These are phyloP conservation scores for Etheostoma cragini DNA, from an alignment of 2,113 vertebrate species.

Conservation along the genomic window DNA sequence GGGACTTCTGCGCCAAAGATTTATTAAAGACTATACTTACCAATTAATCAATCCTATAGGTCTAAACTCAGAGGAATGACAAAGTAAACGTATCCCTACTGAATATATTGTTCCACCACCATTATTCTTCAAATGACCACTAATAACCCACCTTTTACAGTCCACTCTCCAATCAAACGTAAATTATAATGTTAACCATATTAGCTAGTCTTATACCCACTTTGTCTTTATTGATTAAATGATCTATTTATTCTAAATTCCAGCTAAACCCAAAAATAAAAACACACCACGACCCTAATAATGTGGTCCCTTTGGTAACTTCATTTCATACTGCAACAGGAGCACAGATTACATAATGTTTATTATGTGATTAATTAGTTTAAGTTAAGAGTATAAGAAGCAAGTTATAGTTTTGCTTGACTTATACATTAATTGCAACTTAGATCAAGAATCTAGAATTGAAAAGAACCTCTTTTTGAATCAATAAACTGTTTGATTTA, in stretches of 20 bases:
- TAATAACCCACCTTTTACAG: constrained; percentile 1
- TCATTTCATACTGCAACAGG: not conserved
- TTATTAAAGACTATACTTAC: constrained; percentile 10
- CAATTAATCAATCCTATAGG: constrained; percentile 16
- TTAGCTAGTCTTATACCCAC: not conserved
- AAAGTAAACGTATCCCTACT: constrained; percentile 11
- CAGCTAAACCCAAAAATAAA: constrained; percentile 3
- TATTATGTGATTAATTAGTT: not conserved
- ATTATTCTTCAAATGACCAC: not conserved
- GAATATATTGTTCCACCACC: constrained; percentile 10
- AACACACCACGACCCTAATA: not conserved
- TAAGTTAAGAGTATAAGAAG: not conserved
- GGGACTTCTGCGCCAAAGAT: not conserved
- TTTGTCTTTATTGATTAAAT: not conserved
- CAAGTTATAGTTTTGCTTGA: not conserved
- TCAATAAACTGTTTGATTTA: not conserved
- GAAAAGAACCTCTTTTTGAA: not conserved
- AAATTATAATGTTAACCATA: not conserved
- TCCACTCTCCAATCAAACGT: constrained; percentile 1
- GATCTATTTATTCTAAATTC: constrained; percentile 9
- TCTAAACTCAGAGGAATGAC: not conserved
- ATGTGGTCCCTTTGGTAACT: constrained; percentile 36
- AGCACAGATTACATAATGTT: not conserved
- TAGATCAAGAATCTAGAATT: not conserved
- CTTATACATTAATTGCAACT: not conserved